Base-by-base conservation (phyloP, 2,888 invertebrate species). In the Ptychoptera contaminata region DNA sequence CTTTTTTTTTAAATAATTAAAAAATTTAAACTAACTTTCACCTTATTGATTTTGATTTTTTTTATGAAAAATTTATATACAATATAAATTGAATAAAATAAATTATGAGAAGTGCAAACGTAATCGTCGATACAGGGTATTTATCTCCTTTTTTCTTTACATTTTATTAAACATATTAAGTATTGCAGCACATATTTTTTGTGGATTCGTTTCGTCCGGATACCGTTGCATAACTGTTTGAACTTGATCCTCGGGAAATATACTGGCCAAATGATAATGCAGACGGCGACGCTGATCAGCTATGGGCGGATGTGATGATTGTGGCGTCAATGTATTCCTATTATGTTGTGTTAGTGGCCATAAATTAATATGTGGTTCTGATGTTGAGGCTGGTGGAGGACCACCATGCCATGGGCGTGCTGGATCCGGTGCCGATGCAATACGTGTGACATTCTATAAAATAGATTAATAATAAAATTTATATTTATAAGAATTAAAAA, bases 171-270 rank as follows among this genome's bases (percentile, higher is more conserved):
- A 83, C 72, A 86, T 79, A 48, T 78, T 74, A 54, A 90, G 67
- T 52, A 90, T 87, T 49, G 84, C 79, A 34, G 85, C 84, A 66
- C 92, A 92, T 61, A 93, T 86, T 54, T 78, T 81, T 63, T 91
- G 85, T 9, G 92, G 82, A 64, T 91, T 84, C 16, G 81, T 86
- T 62, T 91, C 91, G 41, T 87, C 83, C 0, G 93, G 93, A 66
- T 86, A 80, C 51, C 82, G 69, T 49, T 81, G 77, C 85, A 96
- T 87, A 1, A 85, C 92, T 43, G 80, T 77, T 43, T 77, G 75
- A n/a, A 94, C 93, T 58, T 88, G 84, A 51, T 83, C 80, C 57
- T 87, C 85, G 0, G 91, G 90, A 65, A 96, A 96, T 46, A 94
- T 79, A 44, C 83, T 83, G n/a, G 86, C 79, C 50, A 96, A 68